phyloP scores from a whole-genome alignment of 2,113 vertebrate genomes.

The Plecotus auritus region DNA sequence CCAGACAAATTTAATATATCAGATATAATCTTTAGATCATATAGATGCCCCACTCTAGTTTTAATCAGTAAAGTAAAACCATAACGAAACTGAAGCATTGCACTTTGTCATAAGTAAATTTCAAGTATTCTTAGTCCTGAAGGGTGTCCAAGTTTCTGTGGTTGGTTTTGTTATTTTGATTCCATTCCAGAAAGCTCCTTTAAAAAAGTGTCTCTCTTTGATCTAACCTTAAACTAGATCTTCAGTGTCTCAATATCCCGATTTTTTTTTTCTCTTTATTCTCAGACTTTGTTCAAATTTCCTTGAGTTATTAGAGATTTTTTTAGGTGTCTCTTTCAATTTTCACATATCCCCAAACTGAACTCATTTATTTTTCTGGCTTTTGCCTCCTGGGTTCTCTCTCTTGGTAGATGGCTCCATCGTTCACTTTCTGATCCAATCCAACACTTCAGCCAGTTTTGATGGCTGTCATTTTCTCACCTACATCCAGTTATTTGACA shows the following conservation, averaged over 20 bases:
- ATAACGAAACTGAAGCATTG: background rate
- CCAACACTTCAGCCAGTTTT: background rate
- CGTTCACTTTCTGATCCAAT: background rate
- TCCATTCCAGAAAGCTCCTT: background rate
- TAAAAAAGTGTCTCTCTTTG: constrained; percentile 9
- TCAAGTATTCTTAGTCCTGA: background rate
- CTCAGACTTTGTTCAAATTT: constrained; percentile 8
- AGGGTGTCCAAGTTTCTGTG: background rate
- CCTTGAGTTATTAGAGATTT: background rate
- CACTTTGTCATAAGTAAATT: background rate
- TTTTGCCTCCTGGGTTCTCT: background rate
- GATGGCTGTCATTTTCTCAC: background rate
- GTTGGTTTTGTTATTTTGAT: background rate
- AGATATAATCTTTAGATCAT: background rate
- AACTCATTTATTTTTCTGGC: background rate
- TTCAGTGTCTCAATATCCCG: background rate
- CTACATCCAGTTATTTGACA: background rate
- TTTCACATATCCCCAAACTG: background rate
- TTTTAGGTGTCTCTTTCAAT: background rate
- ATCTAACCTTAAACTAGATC: constrained; percentile 23
- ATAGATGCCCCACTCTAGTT: background rate
- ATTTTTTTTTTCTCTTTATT: constrained; percentile 26
- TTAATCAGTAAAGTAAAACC: background rate
- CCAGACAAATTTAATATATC: background rate
- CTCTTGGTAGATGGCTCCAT: background rate